These are phyloP conservation scores for Sebastes fasciatus DNA, from an alignment of 2,113 vertebrate species.

Conservation along the genomic window DNA sequence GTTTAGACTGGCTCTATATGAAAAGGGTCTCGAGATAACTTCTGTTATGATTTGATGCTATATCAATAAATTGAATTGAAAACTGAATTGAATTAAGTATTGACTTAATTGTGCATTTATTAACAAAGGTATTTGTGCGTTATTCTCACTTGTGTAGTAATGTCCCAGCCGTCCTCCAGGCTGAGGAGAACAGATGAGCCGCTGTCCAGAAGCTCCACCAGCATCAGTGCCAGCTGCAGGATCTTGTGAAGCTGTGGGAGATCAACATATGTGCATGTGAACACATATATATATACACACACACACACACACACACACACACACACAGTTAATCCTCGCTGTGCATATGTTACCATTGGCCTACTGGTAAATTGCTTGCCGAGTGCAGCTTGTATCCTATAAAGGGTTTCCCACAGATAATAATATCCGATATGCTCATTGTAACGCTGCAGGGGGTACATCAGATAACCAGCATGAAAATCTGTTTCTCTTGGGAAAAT, in stretches of 20 bases:
- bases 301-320: conserved; percentile 14
- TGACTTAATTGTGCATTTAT: conserved; percentile 5
- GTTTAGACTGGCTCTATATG: too few species aligned
- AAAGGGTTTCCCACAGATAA: conserved; percentile 62
- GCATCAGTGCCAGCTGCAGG: conserved; percentile 91
- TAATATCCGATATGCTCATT: conserved; percentile 53
- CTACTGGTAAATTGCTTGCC: conserved; percentile 33
- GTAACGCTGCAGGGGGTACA: conserved; percentile 52
- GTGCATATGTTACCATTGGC: conserved; percentile 45
- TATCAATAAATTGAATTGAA: too few species aligned
- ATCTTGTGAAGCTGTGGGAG: conserved; percentile 92
- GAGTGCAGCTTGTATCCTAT: conserved; percentile 17
- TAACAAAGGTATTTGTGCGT: conserved; percentile 17
- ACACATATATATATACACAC: conserved; percentile 31
- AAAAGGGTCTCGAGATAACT: too few species aligned
- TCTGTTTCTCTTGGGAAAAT: conserved; percentile 68
- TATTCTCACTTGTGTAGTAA: conserved; percentile 92
- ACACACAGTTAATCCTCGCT: conserved; percentile 52
- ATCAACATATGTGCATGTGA: conserved; percentile 62
- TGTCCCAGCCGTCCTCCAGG: conserved; percentile 98
- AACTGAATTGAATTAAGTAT: neutral
- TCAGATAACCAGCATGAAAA: conserved; percentile 63
- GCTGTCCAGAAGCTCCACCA: conserved; percentile 94
- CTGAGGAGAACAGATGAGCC: conserved; percentile 96
- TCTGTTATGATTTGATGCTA: too few species aligned